Evolutionary conservation across 2,113 vertebrate genomes (phyloP).

Genomic region (Hydropotes inermis): DNA sequence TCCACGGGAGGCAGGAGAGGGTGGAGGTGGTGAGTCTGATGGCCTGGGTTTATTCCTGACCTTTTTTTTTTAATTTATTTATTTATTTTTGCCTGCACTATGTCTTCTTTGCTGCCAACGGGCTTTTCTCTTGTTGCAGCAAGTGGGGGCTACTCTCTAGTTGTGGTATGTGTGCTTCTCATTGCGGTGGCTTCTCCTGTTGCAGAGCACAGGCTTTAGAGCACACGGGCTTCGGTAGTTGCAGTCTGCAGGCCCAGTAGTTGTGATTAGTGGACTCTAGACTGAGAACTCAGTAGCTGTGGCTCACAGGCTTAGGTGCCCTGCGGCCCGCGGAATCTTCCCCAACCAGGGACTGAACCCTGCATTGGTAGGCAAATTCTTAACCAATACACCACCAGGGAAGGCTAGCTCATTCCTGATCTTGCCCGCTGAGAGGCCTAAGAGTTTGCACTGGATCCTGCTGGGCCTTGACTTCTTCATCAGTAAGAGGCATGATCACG

Average conservation of each 20-base stretch:
- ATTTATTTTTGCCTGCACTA: not conserved
- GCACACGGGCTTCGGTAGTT: fast-evolving
- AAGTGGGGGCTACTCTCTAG: not conserved
- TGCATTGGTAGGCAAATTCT: not conserved
- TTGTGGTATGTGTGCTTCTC: fast-evolving
- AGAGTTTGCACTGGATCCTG: not conserved
- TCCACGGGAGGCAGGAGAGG: fast-evolving
- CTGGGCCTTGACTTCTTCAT: not conserved
- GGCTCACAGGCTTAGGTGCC: not conserved
- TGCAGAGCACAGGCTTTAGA: not conserved
- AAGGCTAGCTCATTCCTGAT: not conserved
- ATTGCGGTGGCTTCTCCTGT: fast-evolving
- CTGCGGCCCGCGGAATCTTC: fast-evolving
- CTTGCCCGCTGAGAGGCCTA: fast-evolving
- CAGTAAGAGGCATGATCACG: fast-evolving
- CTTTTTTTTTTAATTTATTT: not conserved
- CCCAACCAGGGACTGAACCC: not conserved
- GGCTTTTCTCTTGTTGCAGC: not conserved
- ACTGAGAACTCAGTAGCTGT: not conserved
- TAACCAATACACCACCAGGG: not conserved
- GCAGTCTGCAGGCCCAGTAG: not conserved
- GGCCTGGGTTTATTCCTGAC: not conserved
- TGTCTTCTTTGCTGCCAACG: not conserved
- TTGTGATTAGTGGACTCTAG: fast-evolving
- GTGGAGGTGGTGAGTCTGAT: not conserved